phyloP scores from a whole-genome alignment of 2,888 invertebrate genomes.

The Didymodactylos carnosus region DNA sequence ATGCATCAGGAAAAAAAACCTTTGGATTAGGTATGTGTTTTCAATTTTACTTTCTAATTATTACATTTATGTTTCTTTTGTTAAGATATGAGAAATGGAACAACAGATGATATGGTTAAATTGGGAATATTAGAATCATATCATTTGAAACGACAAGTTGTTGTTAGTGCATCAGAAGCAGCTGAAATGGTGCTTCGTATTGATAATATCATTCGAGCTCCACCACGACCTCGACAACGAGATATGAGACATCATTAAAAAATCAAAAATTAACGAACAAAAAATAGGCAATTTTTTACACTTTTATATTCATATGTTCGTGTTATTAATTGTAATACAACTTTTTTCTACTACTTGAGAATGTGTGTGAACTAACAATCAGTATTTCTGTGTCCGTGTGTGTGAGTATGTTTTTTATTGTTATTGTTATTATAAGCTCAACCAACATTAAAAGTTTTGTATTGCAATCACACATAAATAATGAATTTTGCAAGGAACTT shows the following conservation, averaged over 20 bases:
- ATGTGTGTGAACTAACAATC: no score
- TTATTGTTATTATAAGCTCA: no score
- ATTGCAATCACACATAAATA: no score
- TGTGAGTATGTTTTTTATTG: no score
- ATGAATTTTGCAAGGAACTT: no score
- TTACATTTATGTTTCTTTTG: background rate
- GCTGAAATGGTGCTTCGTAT: slow-evolving; percentile 97
- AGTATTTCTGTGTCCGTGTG: no score
- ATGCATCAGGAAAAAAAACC: slow-evolving; percentile 56
- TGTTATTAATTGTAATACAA: no score
- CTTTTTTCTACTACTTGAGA: no score
- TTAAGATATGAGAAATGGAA: slow-evolving; percentile 67
- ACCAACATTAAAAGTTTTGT: no score
- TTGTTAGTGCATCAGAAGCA: slow-evolving; percentile 80
- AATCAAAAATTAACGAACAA: background rate
- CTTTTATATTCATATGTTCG: no score
- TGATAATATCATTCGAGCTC: slow-evolving; percentile 75
- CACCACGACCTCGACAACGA: slow-evolving; percentile 47
- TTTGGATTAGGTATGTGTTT: slow-evolving; percentile 51
- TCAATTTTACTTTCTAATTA: background rate
- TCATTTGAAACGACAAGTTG: slow-evolving; percentile 82
- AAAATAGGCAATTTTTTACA: no score
- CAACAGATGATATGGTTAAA: slow-evolving; percentile 65
- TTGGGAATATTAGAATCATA: slow-evolving; percentile 88
- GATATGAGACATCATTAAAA: slow-evolving; percentile 38